Base-by-base conservation (phyloP, 1,140 invertebrate species). In the Anoplophora glabripennis region DNA sequence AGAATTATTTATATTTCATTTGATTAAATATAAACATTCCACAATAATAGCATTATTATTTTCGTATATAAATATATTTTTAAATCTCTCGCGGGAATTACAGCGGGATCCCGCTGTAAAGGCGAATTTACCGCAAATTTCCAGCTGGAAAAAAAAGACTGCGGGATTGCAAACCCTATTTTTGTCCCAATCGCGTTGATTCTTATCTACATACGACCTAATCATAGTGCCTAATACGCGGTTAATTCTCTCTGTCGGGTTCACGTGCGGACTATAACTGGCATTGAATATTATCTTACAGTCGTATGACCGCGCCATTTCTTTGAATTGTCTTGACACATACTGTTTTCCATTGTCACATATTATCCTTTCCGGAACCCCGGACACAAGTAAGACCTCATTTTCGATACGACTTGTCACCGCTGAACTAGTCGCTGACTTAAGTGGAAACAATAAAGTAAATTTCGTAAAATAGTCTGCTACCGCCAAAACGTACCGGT, bases 151-250 rank as follows among this genome's bases (percentile, higher is more conserved):
- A n/a, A n/a, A n/a, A n/a, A n/a, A n/a, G n/a, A n/a, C n/a, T n/a
- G n/a, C n/a, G n/a, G n/a, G n/a, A n/a, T n/a, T n/a, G n/a, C n/a
- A n/a, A n/a, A n/a, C 59, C 15, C 49, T 18, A 57, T 68, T 36
- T 7, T 57, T 9, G 47, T 76, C 74, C 77, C 77, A 79, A 11
- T 59, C 46, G 7, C 67, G 53, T 38, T 80, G 76, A 57, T 77
- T 69, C 4, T 72, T 55, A 1, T 67, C 54, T 0, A 77, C 57
- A 49, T 65, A 78, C 0, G 64, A 48, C 1, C 64, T 35, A 8
- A 78, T 58, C 63, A 73, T 68, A 3, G 65, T 71, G n/a, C 73
- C 71, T 12, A 78, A 47, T 1, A 71, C 71, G 37, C 67, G 64
- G 53, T 79, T 79, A 28, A 28, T 28, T 28, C 21, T 28, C 5